Evolutionary conservation across 2,888 invertebrate genomes (phyloP).

Genomic region (Caenorhabditis doughertyi): DNA sequence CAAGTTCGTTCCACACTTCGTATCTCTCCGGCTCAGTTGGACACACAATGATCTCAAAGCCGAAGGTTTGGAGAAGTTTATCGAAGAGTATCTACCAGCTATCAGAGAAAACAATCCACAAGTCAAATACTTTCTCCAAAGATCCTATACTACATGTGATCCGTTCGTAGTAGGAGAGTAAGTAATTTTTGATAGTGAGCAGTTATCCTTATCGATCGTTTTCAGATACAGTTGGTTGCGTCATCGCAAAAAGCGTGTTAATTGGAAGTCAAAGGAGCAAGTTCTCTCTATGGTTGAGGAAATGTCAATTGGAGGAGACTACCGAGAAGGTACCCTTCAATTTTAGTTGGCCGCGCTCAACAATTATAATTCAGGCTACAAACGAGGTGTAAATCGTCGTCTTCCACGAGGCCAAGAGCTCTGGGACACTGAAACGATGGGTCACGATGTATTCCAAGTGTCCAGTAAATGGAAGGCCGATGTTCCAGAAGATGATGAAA

Average conservation of each 20-base stretch:
- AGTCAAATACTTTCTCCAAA: conserved; percentile 49
- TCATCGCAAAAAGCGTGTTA: conserved; percentile 73
- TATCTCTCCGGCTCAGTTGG: conserved; percentile 78
- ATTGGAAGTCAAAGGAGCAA: conserved; percentile 77
- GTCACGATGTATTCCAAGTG: conserved; percentile 80
- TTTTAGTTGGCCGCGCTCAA: too few species aligned
- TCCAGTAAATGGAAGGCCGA: conserved; percentile 81
- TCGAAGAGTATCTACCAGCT: conserved; percentile 79
- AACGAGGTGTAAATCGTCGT: conserved; percentile 76
- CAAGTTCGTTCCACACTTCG: conserved; percentile 77
- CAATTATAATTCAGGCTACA: conserved; percentile 70
- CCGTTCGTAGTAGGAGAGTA: conserved; percentile 81
- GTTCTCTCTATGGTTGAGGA: conserved; percentile 81
- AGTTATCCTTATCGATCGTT: neutral
- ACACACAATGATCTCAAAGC: conserved; percentile 78
- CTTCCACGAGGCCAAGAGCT: conserved; percentile 81
- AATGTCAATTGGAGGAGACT: conserved; percentile 80
- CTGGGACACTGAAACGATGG: conserved; percentile 82
- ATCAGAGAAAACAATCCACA: conserved; percentile 74
- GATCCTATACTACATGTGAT: conserved; percentile 77
- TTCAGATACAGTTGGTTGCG: conserved; percentile 74
- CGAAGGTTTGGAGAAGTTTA: conserved; percentile 80
- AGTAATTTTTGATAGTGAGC: conserved; percentile 31
- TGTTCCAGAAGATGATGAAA: conserved; percentile 67
- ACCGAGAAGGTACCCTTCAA: conserved; percentile 69